Conservation (phyloP, 2,797 vertebrate species). For the Gymnothorax reevesii region DNA sequence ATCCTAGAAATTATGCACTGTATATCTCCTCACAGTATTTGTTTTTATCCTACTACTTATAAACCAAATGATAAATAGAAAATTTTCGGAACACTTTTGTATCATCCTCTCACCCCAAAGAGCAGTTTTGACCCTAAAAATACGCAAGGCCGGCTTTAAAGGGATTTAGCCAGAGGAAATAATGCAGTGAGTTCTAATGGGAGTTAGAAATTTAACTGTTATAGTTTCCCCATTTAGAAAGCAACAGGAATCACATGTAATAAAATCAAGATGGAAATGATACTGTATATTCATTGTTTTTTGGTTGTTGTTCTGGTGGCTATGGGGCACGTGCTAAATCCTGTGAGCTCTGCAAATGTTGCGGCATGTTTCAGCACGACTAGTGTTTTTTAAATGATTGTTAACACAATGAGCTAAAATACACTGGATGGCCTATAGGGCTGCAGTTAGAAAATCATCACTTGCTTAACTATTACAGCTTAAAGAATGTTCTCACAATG, state of each 20-base stretch:
- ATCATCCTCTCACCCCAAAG: background rate
- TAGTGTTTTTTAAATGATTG: background rate
- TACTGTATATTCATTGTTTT: background rate
- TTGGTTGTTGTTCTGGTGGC: background rate
- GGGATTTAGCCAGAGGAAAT: background rate
- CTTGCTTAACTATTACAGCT: background rate
- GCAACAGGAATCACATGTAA: background rate
- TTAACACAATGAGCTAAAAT: background rate
- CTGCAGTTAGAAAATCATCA: background rate
- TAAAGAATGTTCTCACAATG: background rate
- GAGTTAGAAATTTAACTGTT: background rate
- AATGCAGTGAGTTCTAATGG: background rate
- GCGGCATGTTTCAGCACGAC: background rate
- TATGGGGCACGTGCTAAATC: background rate
- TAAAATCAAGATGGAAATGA: background rate
- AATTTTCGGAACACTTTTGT: background rate
- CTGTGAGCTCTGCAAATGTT: background rate
- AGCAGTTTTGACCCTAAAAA: conserved; percentile 5
- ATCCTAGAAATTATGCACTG: background rate
- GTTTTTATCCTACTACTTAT: background rate
- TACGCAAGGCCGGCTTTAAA: background rate
- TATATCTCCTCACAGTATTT: background rate
- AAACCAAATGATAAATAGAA: background rate
- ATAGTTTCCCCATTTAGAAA: background rate
- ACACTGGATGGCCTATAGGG: background rate